Evolutionary conservation across 2,888 invertebrate species (phyloP).

Genomic region (Ligdia adustata): DNA sequence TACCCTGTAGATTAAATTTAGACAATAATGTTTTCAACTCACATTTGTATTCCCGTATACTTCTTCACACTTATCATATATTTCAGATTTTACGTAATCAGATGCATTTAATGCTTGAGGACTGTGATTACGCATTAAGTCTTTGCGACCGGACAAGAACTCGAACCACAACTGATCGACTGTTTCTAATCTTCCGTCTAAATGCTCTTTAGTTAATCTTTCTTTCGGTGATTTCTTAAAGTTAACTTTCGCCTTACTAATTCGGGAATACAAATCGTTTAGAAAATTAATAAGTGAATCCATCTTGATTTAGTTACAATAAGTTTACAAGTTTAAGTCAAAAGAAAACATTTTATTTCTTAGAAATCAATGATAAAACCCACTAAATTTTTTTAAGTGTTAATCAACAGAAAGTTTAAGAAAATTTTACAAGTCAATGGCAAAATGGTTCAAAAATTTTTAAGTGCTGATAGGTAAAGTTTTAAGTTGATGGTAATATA

Average conservation of each 20-base stretch:
- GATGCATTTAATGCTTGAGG: not conserved
- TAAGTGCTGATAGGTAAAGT: too few species aligned
- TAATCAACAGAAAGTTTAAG: not conserved
- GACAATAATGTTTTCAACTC: not conserved
- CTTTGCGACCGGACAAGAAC: not conserved
- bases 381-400: not conserved
- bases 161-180: conserved; percentile 8
- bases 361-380: too few species aligned
- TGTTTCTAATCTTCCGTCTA: conserved; percentile 1
- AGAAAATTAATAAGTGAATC: not conserved
- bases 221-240: conserved; percentile 15
- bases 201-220: not conserved
- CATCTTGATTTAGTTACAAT: not conserved
- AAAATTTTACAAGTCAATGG: not conserved
- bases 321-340: not conserved
- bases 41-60: not conserved
- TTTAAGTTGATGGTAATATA: too few species aligned
- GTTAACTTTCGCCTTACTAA: conserved; percentile 2
- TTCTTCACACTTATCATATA: not conserved
- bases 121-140: not conserved
- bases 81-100: not conserved
- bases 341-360: too few species aligned
- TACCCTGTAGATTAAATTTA: not conserved
- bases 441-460: too few species aligned
- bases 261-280: not conserved